Percentiles rank a stretch among this genome's conserved stretches.
Evolutionary conservation across 1,140 invertebrate species (phyloP).

Genomic region (Pseudomyrmex cubaensis): DNA sequence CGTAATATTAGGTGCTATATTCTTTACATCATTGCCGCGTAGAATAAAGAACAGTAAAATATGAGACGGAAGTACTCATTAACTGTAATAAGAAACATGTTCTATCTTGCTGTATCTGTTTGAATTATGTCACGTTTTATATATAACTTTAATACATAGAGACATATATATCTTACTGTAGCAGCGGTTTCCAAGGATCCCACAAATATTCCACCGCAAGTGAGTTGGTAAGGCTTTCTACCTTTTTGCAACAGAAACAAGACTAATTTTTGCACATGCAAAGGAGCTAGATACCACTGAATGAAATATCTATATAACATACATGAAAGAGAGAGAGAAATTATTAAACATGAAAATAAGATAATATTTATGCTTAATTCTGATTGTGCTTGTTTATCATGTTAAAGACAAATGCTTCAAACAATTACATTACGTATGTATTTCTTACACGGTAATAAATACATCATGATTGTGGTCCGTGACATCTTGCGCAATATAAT

Average conservation of each 20-base stretch:
- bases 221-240: neutral
- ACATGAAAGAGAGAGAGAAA: neutral
- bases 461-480: neutral
- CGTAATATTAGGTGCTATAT: too few relatives aligned
- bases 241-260: conserved; percentile 12
- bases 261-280: neutral
- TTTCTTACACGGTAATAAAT: neutral
- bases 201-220: neutral
- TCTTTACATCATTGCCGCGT: neutral
- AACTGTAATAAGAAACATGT: conserved; percentile 9
- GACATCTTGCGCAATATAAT: neutral
- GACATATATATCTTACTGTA: neutral
- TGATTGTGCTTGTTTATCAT: too few relatives aligned
- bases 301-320: neutral
- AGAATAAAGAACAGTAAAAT: conserved; percentile 37
- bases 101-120: neutral
- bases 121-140: neutral
- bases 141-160: neutral
- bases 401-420: too few relatives aligned
- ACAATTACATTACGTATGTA: neutral
- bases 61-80: neutral
- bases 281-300: neutral
- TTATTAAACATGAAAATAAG: too few relatives aligned
- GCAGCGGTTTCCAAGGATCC: neutral
- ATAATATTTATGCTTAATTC: neutral